Conservation (phyloP, 2,797 vertebrate species). For the Picus viridis region DNA sequence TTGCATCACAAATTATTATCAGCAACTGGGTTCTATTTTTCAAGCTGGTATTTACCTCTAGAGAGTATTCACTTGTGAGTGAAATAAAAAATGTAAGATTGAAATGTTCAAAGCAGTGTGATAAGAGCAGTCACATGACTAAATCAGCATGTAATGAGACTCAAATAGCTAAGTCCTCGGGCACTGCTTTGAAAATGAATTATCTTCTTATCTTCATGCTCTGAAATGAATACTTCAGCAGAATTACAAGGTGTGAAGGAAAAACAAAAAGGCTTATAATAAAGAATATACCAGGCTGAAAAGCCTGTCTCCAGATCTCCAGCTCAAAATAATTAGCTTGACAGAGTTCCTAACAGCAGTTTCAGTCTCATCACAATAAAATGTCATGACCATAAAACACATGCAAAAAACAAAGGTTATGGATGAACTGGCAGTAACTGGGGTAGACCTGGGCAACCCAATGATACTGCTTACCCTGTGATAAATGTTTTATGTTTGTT, state of each 20-base stretch:
- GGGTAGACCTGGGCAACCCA: neutral
- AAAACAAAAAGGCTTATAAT: conserved; percentile 27
- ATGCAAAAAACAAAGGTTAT: neutral
- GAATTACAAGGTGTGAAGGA: conserved; percentile 54
- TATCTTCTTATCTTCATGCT: conserved; percentile 55
- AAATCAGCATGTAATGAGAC: conserved; percentile 59
- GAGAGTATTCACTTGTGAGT: neutral
- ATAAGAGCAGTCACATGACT: conserved; percentile 49
- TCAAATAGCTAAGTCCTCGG: conserved; percentile 42
- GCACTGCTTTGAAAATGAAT: conserved; percentile 51
- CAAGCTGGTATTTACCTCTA: neutral
- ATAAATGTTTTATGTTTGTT: neutral
- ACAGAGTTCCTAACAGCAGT: neutral
- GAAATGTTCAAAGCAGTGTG: conserved; percentile 42
- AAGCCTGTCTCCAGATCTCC: neutral
- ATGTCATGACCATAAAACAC: neutral
- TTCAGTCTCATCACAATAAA: neutral
- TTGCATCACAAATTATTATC: neutral
- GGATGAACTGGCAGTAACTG: neutral
- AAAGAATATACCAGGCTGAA: neutral
- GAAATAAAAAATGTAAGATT: conserved; percentile 50
- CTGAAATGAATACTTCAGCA: conserved; percentile 54
- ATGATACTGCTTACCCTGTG: neutral
- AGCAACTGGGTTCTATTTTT: conserved; percentile 1
- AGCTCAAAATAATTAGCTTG: conserved; percentile 6